Base-by-base conservation (phyloP, 64 coral and sea anemone genomes). In the Stylophora pistillata region DNA sequence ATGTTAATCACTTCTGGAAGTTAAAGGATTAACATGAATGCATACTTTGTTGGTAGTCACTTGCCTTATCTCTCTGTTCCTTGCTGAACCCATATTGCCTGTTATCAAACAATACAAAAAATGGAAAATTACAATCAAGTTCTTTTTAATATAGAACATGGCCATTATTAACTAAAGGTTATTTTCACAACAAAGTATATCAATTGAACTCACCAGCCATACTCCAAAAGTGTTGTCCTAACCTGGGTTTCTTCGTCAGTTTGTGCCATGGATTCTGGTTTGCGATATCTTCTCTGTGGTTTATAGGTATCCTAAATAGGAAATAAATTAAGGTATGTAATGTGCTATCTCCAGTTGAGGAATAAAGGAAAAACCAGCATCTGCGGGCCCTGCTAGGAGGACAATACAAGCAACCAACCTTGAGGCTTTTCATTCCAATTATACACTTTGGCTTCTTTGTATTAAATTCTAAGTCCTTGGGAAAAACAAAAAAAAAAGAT, bases 31-130 rank as follows among this genome's bases (percentile, higher is more conserved):
- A 31, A 23, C 12, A 76, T 76, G 2, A 0, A 76, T 11, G 23
- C 47, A 58, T 9, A 57, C 13, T 5, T 58, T 28, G 12, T 15
- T 18, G n/a, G 72, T 9, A 55, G 18, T 55, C 23, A 76, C 70
- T 60, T 55, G 92, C 96, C 87, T 95, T 99, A 63, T 99, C 93
- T 85, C 87, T 90, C 29, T 99, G 90, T 27, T 99, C 97, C 72
- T 99, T 99, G 58, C 97, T 99, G 55, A 95, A 99, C 16, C 97
- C 97, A 95, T 92, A 99, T 56, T 99, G 90, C 97, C 97, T 99
- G 66, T 87, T 33, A 60, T 59, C 25, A 33, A 76, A 82, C 37
- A 47, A 1, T 47, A 47, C 3, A 47, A 47, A 47, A 47, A 47
- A 47, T 3, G 37, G 37, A 1, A 47, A 47, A 47, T 47, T 47